Evolutionary conservation across 2,797 vertebrate genomes (phyloP).

Genomic region (Amblyraja radiata): DNA sequence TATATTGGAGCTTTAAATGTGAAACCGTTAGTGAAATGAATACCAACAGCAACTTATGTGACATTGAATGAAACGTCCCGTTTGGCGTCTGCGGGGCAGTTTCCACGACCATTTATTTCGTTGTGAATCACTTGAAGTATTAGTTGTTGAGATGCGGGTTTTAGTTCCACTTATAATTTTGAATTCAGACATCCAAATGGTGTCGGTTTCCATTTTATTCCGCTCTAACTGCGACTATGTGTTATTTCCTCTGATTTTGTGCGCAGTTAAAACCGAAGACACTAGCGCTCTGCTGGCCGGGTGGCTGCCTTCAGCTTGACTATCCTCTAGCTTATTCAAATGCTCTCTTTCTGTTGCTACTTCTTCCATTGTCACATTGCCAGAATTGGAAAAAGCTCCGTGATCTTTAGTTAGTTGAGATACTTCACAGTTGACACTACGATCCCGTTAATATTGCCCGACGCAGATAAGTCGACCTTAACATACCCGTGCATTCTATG

Average conservation of each 20-base stretch:
- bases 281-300: slow-evolving; percentile 22
- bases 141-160: slow-evolving; percentile 44
- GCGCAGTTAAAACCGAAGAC: background rate
- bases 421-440: background rate
- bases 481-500: background rate
- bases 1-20: background rate
- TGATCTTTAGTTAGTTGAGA: background rate
- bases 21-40: background rate
- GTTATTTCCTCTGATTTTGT: slow-evolving; percentile 24
- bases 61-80: background rate
- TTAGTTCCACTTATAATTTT: slow-evolving; percentile 46
- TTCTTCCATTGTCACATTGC: slow-evolving; percentile 17
- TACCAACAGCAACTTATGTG: background rate
- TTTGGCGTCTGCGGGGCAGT: background rate
- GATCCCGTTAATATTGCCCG: slow-evolving; percentile 15
- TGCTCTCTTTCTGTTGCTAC: slow-evolving; percentile 37
- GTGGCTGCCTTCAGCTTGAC: slow-evolving; percentile 38
- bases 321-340: slow-evolving; percentile 40
- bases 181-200: slow-evolving; percentile 46
- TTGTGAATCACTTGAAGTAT: background rate
- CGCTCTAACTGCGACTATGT: slow-evolving; percentile 29
- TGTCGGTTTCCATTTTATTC: slow-evolving; percentile 38
- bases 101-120: background rate
- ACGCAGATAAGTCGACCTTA: background rate
- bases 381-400: background rate